Conservation (phyloP, 2,888 invertebrate species). For the Nebria brevicollis region DNA sequence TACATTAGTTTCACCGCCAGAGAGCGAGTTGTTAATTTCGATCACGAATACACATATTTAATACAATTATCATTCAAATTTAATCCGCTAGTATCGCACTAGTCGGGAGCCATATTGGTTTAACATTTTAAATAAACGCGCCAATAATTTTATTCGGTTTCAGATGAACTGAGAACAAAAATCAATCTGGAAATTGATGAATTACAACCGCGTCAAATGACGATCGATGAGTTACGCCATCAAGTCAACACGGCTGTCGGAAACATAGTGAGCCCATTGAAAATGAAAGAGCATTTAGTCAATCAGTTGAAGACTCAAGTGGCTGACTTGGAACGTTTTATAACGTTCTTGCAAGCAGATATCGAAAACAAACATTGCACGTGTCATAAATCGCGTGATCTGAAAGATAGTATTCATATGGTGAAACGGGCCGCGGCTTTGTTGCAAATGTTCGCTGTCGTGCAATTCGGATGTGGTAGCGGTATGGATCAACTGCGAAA, state of each 20-base stretch:
- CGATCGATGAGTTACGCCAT: slow-evolving; percentile 83
- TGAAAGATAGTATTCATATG: slow-evolving; percentile 74
- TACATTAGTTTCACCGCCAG: no score
- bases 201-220: slow-evolving; percentile 75
- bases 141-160: slow-evolving; percentile 41
- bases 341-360: slow-evolving; percentile 91
- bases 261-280: slow-evolving; percentile 91
- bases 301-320: slow-evolving; percentile 96
- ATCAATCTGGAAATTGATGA: slow-evolving; percentile 89
- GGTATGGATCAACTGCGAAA: slow-evolving; percentile 68
- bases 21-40: no score
- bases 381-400: slow-evolving; percentile 60
- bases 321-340: slow-evolving; percentile 95
- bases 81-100: no score
- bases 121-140: not conserved
- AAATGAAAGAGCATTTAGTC: slow-evolving; percentile 96
- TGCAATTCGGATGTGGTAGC: slow-evolving; percentile 90
- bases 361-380: slow-evolving; percentile 63
- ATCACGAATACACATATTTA: slow-evolving; percentile 52
- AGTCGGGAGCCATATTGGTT: not conserved
- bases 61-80: not conserved
- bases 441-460: slow-evolving; percentile 91
- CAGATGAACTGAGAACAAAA: slow-evolving; percentile 83
- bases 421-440: slow-evolving; percentile 89
- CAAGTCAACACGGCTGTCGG: slow-evolving; percentile 91